These are phyloP conservation scores for Opisthocomus hoazin DNA, from an alignment of 2,113 vertebrate species.

Conservation along the genomic window DNA sequence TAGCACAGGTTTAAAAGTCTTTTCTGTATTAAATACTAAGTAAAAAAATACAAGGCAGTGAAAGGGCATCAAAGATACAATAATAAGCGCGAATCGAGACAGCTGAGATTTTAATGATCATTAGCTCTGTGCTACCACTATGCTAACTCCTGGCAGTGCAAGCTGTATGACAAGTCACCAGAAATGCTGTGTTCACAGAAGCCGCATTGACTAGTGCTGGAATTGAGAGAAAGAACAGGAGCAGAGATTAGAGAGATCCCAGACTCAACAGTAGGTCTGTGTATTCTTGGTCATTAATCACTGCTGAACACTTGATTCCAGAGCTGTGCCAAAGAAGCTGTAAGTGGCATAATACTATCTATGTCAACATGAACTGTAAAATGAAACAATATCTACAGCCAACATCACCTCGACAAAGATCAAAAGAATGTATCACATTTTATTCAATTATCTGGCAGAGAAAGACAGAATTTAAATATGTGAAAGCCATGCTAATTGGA, in stretches of 20 bases:
- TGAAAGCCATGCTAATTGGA: constrained; percentile 31
- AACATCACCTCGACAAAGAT: constrained; percentile 3
- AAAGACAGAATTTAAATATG: constrained; percentile 2
- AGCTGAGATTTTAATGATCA: not conserved
- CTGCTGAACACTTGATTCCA: not conserved
- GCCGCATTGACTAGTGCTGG: not conserved
- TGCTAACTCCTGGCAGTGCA: not conserved
- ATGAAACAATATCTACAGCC: not conserved
- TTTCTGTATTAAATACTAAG: not conserved
- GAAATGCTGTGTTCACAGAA: not conserved
- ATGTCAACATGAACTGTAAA: not conserved
- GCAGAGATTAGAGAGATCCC: not conserved
- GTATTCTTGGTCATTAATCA: constrained; percentile 32
- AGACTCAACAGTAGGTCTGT: not conserved
- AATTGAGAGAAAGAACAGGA: constrained; percentile 1
- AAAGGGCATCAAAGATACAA: not conserved
- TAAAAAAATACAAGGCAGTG: not conserved
- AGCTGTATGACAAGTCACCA: not conserved
- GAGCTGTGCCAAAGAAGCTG: not conserved
- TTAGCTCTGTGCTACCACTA: not conserved
- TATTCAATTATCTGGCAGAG: constrained; percentile 17
- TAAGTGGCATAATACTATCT: not conserved
- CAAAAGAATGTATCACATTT: constrained; percentile 21
- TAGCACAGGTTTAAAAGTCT: not conserved
- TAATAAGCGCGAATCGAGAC: not conserved